These are phyloP conservation scores for Thelaira solivaga DNA, from an alignment of 2,888 invertebrate species.

Conservation along the genomic window DNA sequence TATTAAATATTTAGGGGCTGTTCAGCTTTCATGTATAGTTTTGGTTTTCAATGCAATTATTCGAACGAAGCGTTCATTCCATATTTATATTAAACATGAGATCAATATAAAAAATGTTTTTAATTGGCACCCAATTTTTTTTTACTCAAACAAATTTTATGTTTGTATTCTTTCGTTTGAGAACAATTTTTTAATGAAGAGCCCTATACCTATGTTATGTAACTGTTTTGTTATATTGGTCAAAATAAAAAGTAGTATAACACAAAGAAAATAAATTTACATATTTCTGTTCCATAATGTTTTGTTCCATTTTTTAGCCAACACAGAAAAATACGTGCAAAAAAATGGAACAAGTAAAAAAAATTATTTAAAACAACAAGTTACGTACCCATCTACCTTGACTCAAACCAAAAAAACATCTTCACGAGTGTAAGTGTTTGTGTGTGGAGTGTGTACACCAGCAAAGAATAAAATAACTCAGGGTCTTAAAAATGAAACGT, in stretches of 20 bases:
- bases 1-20: no score
- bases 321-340: constrained; percentile 7
- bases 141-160: no score
- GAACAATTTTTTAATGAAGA: no score
- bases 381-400: constrained; percentile 39
- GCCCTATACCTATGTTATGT: no score
- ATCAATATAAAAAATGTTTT: no score
- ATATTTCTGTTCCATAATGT: constrained; percentile 56
- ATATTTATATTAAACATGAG: no score
- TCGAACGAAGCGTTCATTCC: no score
- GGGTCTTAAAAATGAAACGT: constrained; percentile 57
- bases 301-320: constrained; percentile 57
- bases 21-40: no score
- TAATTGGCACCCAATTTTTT: no score
- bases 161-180: no score
- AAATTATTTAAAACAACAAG: constrained; percentile 41
- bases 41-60: no score
- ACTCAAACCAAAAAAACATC: constrained; percentile 20
- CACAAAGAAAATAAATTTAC: constrained; percentile 43
- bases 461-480: constrained; percentile 44
- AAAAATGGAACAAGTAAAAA: not conserved
- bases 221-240: constrained; percentile 54
- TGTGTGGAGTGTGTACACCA: not conserved
- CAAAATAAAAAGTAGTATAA: constrained; percentile 50
- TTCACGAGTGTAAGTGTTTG: no score